Evolutionary conservation across 2,797 vertebrate genomes (phyloP).

Genomic region (Paguma larvata): DNA sequence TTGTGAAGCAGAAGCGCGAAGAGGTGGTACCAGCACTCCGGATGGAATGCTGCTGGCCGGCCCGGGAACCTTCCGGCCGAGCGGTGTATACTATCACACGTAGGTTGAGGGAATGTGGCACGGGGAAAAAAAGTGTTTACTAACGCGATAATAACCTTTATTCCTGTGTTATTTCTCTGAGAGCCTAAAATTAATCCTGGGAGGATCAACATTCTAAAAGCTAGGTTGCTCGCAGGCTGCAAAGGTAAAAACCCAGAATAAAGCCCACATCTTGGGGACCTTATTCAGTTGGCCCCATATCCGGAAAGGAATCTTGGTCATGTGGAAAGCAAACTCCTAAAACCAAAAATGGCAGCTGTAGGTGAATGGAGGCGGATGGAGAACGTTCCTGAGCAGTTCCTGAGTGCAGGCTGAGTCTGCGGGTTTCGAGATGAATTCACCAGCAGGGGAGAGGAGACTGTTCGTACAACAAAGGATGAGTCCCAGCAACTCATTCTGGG

Average conservation of each 20-base stretch:
- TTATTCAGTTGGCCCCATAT: background rate
- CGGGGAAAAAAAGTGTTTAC: background rate
- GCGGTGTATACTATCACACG: background rate
- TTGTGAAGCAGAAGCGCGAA: background rate
- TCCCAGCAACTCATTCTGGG: background rate
- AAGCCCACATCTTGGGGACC: background rate
- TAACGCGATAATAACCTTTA: background rate
- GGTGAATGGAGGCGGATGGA: background rate
- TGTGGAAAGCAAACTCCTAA: background rate
- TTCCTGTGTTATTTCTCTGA: background rate
- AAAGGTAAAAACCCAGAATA: background rate
- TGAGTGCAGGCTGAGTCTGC: background rate
- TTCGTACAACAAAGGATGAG: background rate
- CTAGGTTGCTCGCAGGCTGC: background rate
- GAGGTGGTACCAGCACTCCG: background rate
- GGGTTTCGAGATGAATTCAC: background rate
- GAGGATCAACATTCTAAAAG: constrained; percentile 15
- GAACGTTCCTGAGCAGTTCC: background rate
- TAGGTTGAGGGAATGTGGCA: background rate
- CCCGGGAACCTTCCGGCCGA: background rate
- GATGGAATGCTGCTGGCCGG: background rate
- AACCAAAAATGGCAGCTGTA: background rate
- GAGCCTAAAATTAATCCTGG: background rate
- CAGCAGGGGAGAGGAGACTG: background rate
- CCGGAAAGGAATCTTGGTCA: background rate